phyloP scores from a whole-genome alignment of 2,888 invertebrate species.

The Sympetrum striolatum region DNA sequence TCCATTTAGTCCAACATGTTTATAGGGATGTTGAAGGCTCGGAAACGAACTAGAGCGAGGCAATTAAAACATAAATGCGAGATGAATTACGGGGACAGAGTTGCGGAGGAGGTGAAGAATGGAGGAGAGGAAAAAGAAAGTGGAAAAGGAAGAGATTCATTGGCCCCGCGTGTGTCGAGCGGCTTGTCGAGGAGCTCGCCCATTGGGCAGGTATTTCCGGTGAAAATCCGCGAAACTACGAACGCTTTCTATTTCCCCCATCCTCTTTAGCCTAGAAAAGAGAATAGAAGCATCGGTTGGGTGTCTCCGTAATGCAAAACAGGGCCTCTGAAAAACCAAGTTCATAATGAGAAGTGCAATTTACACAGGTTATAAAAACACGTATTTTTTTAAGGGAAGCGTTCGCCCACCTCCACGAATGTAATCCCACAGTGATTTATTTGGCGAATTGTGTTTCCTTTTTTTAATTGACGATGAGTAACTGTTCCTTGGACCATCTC shows the following conservation, averaged over 20 bases:
- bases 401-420: neutral
- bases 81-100: neutral
- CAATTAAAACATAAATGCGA: neutral
- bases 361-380: neutral
- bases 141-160: neutral
- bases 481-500: neutral
- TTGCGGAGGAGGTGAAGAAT: neutral
- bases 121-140: too few species aligned
- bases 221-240: neutral
- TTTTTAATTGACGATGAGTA: conserved; percentile 14
- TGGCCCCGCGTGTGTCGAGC: conserved; percentile 6
- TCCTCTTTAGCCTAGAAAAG: neutral
- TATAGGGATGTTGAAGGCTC: too few species aligned
- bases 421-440: neutral
- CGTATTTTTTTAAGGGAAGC: neutral
- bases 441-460: neutral
- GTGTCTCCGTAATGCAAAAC: neutral
- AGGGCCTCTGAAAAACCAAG: neutral
- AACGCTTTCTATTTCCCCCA: neutral
- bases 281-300: neutral
- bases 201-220: conserved; percentile 34
- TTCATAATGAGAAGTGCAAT: neutral
- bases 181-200: neutral
- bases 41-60: neutral
- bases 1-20: too few species aligned